phyloP scores from a whole-genome alignment of 2,888 invertebrate species.

The Torymus auratus region DNA sequence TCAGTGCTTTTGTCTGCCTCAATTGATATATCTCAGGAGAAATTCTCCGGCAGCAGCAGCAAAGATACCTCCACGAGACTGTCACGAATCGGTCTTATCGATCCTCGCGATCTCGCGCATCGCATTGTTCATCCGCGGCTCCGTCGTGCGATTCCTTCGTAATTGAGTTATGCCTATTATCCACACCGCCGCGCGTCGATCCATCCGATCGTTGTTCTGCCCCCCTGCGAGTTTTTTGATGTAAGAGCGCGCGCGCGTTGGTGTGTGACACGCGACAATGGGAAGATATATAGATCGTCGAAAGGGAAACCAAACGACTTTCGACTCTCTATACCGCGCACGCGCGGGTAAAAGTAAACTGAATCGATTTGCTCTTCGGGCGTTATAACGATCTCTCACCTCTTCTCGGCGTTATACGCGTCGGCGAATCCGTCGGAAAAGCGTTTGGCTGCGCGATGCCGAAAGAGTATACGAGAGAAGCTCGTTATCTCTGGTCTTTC shows the following conservation, averaged over 20 bases:
- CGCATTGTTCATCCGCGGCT: background rate
- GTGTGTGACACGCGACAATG: conserved; percentile 33
- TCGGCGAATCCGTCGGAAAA: no score
- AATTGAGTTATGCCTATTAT: conserved; percentile 28
- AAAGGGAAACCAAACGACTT: conserved; percentile 45
- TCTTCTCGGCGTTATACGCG: conserved; percentile 12
- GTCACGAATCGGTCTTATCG: no score
- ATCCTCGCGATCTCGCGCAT: background rate
- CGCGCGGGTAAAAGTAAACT: conserved; percentile 58
- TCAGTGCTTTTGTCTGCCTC: no score
- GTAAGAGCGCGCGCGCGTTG: no score
- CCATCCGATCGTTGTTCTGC: background rate
- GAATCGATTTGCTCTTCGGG: conserved; percentile 61
- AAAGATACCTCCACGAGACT: no score
- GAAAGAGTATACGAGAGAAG: no score
- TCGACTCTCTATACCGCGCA: conserved; percentile 21
- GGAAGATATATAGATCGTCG: background rate
- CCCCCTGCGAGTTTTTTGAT: no score
- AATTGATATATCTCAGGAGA: no score
- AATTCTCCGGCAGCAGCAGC: no score
- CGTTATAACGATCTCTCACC: conserved; percentile 59
- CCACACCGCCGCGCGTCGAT: background rate
- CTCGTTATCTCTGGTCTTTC: no score
- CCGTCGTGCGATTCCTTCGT: background rate
- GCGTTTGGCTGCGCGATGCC: no score